Conservation (phyloP, 2,888 invertebrate species). For the Lissonota sp. region DNA sequence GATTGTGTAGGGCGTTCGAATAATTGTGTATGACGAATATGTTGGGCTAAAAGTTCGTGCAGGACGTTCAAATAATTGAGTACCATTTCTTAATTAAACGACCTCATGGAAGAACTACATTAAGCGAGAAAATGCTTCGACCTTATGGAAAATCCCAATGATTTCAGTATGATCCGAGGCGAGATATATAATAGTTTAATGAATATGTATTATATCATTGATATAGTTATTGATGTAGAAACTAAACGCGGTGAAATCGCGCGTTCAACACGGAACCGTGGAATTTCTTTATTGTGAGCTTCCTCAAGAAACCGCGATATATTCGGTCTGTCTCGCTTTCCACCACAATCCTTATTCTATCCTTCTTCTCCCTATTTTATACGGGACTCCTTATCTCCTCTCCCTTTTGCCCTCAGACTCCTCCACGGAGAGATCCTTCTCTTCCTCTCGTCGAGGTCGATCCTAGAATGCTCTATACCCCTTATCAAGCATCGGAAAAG, state of each 20-base stretch:
- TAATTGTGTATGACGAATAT: no score
- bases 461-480: conserved; percentile 16
- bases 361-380: conserved; percentile 55
- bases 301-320: conserved; percentile 15
- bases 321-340: conserved; percentile 24
- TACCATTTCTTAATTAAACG: no score
- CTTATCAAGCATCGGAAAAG: conserved; percentile 65
- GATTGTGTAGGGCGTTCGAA: no score
- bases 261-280: conserved; percentile 60
- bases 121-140: no score
- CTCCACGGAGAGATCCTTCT: conserved; percentile 19
- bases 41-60: no score
- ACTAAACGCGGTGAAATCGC: conserved; percentile 50
- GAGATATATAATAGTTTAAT: background rate
- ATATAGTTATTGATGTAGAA: conserved; percentile 35
- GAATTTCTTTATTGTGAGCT: conserved; percentile 72
- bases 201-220: background rate
- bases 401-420: conserved; percentile 31
- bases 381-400: conserved; percentile 24
- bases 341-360: conserved; percentile 60
- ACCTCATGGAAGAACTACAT: no score
- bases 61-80: no score
- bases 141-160: no score
- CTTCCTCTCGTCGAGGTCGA: conserved; percentile 28
- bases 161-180: no score